Evolutionary conservation across 30 jellyfish, hydroid and myxozoan genomes (phyloP), one percentile per base, ranked within the genome.

Genomic region (Aurelia aurita complex sp. Pacific): DNA sequence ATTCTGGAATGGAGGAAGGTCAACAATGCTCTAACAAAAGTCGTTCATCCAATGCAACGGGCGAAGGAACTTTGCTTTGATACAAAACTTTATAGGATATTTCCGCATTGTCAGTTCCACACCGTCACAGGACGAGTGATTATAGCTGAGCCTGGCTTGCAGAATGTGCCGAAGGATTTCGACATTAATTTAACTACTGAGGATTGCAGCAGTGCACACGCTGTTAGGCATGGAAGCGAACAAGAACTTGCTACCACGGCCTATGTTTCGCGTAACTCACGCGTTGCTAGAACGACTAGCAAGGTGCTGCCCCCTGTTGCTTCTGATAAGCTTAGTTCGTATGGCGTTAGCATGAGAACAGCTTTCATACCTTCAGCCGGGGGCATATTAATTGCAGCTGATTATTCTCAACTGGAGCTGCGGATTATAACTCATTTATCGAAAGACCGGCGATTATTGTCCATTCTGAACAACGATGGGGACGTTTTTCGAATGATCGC

Each of bases 121-220:
- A 94, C 97, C 32, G 90, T 89, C 29, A 94, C 99, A n/a, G 99
- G 99, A 10, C 86, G 99, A 5, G 91, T 94, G 66, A 67, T 97
- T 5, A 82, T 90, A 33, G 68, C 89, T 50, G 99, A 94, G 64
- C 99, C 99, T 14, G 85, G 90, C 72, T 34, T 94, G n/a, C 99
- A 94, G 52, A 87, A 88, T 72, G 90, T 94, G 5, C 99, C 99
- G 9, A 89, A 86, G 73, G 99, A 94, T 57, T 94, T 94, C 66
- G 97, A 89, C 67, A 78, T 94, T 12, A 55, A 3, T 11, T 75
- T 77, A 42, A 65, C 90, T 16, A 23, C 59, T 0, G 80, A 67
- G 13, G 67, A 35, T 66, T 9, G 8, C 57, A 46, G 0, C 57
- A 46, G 57, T 46, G 57, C 57, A 14, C 57, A 46, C 14, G 11